Percentiles rank a stretch among this genome's conserved stretches.
These are phyloP conservation scores for Pseudochromis fuscus DNA, from an alignment of 2,797 vertebrate species.

Conservation along the genomic window DNA sequence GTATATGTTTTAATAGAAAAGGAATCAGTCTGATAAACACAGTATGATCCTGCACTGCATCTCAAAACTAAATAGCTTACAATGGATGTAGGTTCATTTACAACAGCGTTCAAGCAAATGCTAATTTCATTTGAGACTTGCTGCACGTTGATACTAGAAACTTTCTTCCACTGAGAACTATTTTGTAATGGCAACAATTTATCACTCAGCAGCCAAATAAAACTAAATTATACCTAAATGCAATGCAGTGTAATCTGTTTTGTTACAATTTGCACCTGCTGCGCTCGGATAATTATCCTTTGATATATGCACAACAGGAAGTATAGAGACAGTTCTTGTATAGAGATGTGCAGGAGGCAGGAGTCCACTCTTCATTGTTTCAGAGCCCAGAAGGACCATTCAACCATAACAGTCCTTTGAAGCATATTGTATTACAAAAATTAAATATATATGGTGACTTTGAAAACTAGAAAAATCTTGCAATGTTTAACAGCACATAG, in stretches of 20 bases:
- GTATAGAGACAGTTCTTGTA: neutral
- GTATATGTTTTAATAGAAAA: neutral
- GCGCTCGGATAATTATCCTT: slow-evolving; percentile 14
- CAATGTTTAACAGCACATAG: too few species aligned
- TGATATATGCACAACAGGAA: neutral
- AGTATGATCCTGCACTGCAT: neutral
- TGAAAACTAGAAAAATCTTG: too few species aligned
- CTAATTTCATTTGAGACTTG: neutral
- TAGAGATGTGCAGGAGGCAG: neutral
- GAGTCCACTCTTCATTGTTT: too few species aligned
- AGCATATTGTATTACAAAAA: neutral
- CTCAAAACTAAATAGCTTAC: neutral
- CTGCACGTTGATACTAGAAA: neutral
- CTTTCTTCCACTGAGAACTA: neutral
- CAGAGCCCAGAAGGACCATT: neutral
- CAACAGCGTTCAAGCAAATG: too few species aligned
- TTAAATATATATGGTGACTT: neutral
- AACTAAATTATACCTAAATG: neutral
- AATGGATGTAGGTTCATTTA: too few species aligned
- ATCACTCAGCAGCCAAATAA: neutral
- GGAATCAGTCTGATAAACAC: neutral
- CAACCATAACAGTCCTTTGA: neutral
- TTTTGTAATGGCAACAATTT: neutral
- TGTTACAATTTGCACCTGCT: neutral
- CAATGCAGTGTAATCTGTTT: neutral